Conservation (phyloP, 2,888 invertebrate species). For the Epistrophe grossulariae region DNA sequence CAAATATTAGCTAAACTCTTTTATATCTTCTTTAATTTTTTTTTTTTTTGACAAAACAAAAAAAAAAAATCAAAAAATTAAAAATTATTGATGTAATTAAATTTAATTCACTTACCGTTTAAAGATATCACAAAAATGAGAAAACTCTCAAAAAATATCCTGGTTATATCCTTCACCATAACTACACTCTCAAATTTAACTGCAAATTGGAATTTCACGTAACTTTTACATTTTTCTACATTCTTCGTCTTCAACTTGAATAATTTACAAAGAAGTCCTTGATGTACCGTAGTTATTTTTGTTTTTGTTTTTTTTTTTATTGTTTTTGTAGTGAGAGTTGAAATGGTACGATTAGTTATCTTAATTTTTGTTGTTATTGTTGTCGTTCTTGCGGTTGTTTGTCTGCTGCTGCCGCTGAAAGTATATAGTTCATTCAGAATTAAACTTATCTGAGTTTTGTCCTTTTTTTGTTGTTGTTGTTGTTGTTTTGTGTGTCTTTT, state of each 20-base stretch:
- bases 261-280: slow-evolving; percentile 35
- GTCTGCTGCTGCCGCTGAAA: neutral
- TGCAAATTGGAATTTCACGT: slow-evolving; percentile 73
- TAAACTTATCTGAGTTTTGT: slow-evolving; percentile 1
- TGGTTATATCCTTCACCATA: slow-evolving; percentile 74
- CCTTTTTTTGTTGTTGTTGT: neutral
- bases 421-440: slow-evolving; percentile 56
- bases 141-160: slow-evolving; percentile 74
- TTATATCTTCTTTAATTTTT: slow-evolving; percentile 21
- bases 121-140: slow-evolving; percentile 76
- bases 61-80: slow-evolving; percentile 12
- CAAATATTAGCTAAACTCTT: neutral
- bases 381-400: slow-evolving; percentile 2
- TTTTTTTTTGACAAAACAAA: slow-evolving; percentile 3
- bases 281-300: neutral
- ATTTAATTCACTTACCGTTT: slow-evolving; percentile 75
- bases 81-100: slow-evolving; percentile 47
- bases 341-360: slow-evolving; percentile 31
- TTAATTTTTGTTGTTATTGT: slow-evolving; percentile 29
- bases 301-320: neutral
- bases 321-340: slow-evolving; percentile 1
- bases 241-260: slow-evolving; percentile 55
- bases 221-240: slow-evolving; percentile 72
- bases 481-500: neutral
- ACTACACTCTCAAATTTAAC: slow-evolving; percentile 74